These are phyloP conservation scores for Galaxea fascicularis DNA, from an alignment of 92 coral and sea anemone genomes.

Conservation along the genomic window DNA sequence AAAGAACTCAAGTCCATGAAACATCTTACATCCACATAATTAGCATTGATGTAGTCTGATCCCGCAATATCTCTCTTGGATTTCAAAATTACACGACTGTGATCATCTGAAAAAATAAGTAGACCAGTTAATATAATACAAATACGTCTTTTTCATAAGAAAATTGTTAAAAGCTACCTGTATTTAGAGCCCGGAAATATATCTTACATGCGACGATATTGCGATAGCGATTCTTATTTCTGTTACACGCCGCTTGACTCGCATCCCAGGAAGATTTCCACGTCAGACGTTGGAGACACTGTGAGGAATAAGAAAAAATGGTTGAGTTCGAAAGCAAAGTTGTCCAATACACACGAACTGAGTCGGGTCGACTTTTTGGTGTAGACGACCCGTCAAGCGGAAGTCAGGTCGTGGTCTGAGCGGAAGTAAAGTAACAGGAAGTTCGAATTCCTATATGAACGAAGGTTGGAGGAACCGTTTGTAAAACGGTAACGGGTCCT, in stretches of 20 bases:
- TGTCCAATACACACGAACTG: background rate
- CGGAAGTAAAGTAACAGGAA: too few species aligned
- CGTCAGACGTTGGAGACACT: constrained; percentile 66
- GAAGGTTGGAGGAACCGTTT: too few species aligned
- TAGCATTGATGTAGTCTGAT: constrained; percentile 88
- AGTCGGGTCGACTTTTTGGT: too few species aligned
- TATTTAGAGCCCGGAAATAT: background rate
- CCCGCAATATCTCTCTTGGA: constrained; percentile 72
- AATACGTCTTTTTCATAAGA: too few species aligned
- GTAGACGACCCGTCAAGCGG: too few species aligned
- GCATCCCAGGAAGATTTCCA: constrained; percentile 77
- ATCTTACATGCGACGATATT: constrained; percentile 84
- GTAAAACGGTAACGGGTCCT: too few species aligned
- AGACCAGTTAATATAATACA: too few species aligned
- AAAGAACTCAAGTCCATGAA: background rate
- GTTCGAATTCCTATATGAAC: too few species aligned
- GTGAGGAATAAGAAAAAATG: background rate
- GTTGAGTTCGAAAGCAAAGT: background rate
- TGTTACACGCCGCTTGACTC: constrained; percentile 73
- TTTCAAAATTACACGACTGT: constrained; percentile 77
- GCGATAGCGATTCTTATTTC: constrained; percentile 77
- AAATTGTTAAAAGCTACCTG: background rate
- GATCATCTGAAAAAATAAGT: constrained; percentile 67
- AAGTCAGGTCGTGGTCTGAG: too few species aligned
- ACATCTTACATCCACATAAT: constrained; percentile 78